Conservation (phyloP, 2,888 invertebrate species). For the Ormyrus nitidulus region DNA sequence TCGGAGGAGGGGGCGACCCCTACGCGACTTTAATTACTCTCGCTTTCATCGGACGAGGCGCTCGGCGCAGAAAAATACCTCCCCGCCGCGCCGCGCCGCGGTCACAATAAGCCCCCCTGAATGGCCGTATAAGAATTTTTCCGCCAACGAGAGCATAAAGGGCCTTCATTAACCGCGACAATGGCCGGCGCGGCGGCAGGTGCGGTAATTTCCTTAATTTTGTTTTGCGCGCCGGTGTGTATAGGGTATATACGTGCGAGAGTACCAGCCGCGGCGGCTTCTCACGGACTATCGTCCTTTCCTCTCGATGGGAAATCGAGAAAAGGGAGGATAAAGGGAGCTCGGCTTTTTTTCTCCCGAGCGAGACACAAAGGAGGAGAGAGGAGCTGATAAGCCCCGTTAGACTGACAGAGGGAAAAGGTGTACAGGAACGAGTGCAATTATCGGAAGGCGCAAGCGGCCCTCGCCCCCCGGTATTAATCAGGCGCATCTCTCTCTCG, state of each 20-base stretch:
- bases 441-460: conserved; percentile 13
- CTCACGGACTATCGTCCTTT: conserved; percentile 10
- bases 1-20: neutral
- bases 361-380: neutral
- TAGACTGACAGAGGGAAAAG: conserved; percentile 10
- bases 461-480: conserved; percentile 8
- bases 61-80: neutral
- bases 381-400: neutral
- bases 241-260: neutral
- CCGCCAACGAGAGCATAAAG: conserved; percentile 27
- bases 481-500: conserved; percentile 10
- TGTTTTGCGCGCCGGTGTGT: conserved; percentile 15
- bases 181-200: conserved; percentile 29
- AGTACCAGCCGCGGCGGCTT: conserved; percentile 6
- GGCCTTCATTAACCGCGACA: conserved; percentile 42
- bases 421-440: conserved; percentile 25
- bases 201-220: conserved; percentile 48
- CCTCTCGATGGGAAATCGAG: no score
- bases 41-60: conserved; percentile 10
- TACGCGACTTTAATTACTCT: conserved; percentile 35
- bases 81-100: neutral
- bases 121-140: conserved; percentile 27
- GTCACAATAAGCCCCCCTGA: neutral
- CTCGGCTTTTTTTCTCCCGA: neutral
- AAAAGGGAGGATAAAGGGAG: no score